phyloP scores from a whole-genome alignment of 2,888 invertebrate genomes.

The Neelides folsomi region DNA sequence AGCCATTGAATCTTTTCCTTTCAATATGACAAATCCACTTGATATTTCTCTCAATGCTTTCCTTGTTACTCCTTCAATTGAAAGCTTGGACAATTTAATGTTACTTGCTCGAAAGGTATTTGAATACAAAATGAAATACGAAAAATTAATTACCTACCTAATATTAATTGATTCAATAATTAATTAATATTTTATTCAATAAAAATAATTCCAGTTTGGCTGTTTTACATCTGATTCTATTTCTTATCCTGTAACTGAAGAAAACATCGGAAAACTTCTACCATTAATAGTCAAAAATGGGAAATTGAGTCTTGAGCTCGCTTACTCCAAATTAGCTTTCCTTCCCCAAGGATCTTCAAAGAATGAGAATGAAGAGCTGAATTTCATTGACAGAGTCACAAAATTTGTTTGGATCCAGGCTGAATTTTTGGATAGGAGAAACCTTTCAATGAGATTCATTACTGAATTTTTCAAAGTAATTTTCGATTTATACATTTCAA shows the following conservation, averaged over 20 bases:
- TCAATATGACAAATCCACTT: too few species aligned
- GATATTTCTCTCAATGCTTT: too few species aligned
- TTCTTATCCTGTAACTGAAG: conserved; percentile 18
- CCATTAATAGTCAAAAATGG: conserved; percentile 13
- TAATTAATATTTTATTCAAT: background rate
- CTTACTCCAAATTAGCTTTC: background rate
- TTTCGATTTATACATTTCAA: conserved; percentile 12
- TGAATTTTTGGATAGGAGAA: conserved; percentile 14
- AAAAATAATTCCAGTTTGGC: conserved; percentile 4
- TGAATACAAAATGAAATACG: too few species aligned
- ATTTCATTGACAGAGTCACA: conserved; percentile 13
- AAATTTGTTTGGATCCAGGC: conserved; percentile 19
- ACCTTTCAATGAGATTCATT: conserved; percentile 20
- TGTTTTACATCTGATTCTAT: background rate
- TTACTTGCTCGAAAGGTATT: too few species aligned
- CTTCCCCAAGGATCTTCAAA: conserved; percentile 5
- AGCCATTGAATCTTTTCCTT: too few species aligned
- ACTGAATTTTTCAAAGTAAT: conserved; percentile 18
- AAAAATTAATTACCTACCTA: too few species aligned
- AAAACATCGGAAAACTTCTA: conserved; percentile 19
- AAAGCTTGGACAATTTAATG: too few species aligned
- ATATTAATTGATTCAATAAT: too few species aligned
- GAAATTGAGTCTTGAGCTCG: conserved; percentile 18
- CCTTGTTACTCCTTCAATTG: too few species aligned
- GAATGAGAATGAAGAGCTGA: conserved; percentile 3